Evolutionary conservation across 2,888 invertebrate genomes (phyloP), one percentile per base, ranked within the genome.

Genomic region (Plusia festucae): DNA sequence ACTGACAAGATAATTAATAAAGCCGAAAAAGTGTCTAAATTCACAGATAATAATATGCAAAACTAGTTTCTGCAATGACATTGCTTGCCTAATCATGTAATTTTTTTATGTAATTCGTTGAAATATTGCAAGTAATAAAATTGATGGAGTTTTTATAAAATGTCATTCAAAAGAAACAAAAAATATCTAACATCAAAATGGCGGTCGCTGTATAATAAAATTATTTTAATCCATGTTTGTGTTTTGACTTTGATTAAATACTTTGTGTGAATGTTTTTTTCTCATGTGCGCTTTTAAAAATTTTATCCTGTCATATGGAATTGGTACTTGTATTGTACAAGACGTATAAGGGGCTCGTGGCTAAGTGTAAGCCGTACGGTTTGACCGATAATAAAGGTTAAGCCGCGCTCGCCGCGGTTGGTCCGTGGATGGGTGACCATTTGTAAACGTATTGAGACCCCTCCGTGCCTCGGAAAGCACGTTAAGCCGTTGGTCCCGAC

Each of bases 211-310:
- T 63, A 61, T 64, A 40, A 61, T 64, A 40, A 40, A n/a, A n/a
- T 68, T 54, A n/a, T 76, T 73, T 56, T 65, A 79, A 78, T 79
- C 77, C 65, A 69, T 61, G 53, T 60, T 76, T 70, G 57, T 67
- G 54, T 65, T 62, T 60, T 54, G 80, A 78, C 77, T 68, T 79
- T 79, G 80, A 78, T 79, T 65, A 78, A 78, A 77, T 56, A 57
- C 30, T 24, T 67, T 44, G n/a, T 15, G 22, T 18, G 27, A 8
- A 60, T 60, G 60, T 62, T 2, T n/a, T 68, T 73, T 56, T 64
- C 57, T 34, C n/a, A 11, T 7, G 11, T 13, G 6, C 15, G 6
- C 7, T 20, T 15, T 20, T 52, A 24, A 22, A n/a, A 0, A 22
- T 52, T 52, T 49, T 18, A 9, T 18, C 20, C 11, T 49, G 46